Base-by-base conservation (phyloP, 2,888 invertebrate species). In the Tromatobia lineatoria region DNA sequence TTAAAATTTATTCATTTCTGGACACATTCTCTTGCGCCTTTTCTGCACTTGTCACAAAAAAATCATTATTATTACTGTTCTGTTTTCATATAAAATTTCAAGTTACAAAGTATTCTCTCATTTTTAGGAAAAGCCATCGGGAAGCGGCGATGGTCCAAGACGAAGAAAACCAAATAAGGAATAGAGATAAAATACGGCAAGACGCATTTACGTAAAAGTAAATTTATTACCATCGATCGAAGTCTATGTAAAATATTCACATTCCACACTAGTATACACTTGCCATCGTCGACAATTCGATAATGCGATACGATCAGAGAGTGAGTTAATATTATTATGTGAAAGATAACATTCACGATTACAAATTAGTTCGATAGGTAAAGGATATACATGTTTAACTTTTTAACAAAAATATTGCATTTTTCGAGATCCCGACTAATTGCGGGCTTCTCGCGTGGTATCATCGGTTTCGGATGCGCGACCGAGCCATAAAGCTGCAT, bases 91-190 rank as follows among this genome's bases (percentile, higher is more conserved):
- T n/a, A 8, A 0, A 50, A 50, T 54, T 3, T 13, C 20, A 11
- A 13, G 23, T 3, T 54, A 54, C 10, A 54, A 23, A 4, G 20
- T 2, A 4, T 23, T 25, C 25, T 10, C 23, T n/a, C 57, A 71
- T 38, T 87, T 89, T n/a, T 78, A 92, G 91, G 89, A 92, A 57
- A 88, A 89, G 42, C 82, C 89, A 83, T 67, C 86, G 64, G 85
- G 86, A 0, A 89, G 89, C 79, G 89, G 88, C 13, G 93, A 93
- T 83, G 93, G 93, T 57, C 92, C 93, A 86, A 90, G 93, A 85
- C 93, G 93, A 90, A 93, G 93, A 91, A 93, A 92, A 91, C 91
- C 91, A 90, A 93, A 92, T 85, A 93, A 92, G 90, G 92, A 93
- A 90, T 91, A 89, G 87, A 87, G 85, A 82, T 80, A 80, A 83